These are phyloP conservation scores for Acipenser oxyrinchus DNA, from an alignment of 2,797 vertebrate species.

Conservation along the genomic window DNA sequence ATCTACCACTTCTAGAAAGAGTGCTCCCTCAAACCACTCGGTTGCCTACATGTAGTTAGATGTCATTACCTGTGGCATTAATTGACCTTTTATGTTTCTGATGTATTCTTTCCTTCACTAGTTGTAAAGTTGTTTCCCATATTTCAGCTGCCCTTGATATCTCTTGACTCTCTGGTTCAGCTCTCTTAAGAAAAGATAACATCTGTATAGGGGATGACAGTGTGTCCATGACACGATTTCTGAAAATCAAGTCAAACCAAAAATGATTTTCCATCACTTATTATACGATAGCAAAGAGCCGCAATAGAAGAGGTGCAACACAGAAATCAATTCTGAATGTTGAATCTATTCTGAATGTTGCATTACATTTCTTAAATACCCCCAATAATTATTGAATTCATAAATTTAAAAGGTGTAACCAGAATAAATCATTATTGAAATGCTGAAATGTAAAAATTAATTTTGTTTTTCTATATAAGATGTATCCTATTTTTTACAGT, in stretches of 20 bases:
- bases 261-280: not conserved
- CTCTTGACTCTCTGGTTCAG: slow-evolving; percentile 47
- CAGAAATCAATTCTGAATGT: no score
- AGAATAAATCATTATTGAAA: no score
- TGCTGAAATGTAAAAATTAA: no score
- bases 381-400: no score
- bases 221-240: slow-evolving; percentile 38
- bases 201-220: slow-evolving; percentile 32
- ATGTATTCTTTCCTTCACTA: slow-evolving; percentile 43
- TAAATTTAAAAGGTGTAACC: no score
- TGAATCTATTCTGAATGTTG: no score
- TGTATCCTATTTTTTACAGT: no score
- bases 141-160: slow-evolving; percentile 65
- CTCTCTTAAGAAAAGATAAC: slow-evolving; percentile 53
- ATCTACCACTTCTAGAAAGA: no score
- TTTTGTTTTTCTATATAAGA: no score
- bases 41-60: not conserved
- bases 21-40: no score
- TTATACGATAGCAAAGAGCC: not conserved
- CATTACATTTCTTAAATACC: no score
- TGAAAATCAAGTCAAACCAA: slow-evolving; percentile 29
- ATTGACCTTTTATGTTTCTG: slow-evolving; percentile 45
- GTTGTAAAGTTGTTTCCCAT: slow-evolving; percentile 60
- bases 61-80: slow-evolving; percentile 49
- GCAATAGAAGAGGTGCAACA: no score